phyloP scores from a whole-genome alignment of 2,888 invertebrate species.

The Aspidiotus destructor region DNA sequence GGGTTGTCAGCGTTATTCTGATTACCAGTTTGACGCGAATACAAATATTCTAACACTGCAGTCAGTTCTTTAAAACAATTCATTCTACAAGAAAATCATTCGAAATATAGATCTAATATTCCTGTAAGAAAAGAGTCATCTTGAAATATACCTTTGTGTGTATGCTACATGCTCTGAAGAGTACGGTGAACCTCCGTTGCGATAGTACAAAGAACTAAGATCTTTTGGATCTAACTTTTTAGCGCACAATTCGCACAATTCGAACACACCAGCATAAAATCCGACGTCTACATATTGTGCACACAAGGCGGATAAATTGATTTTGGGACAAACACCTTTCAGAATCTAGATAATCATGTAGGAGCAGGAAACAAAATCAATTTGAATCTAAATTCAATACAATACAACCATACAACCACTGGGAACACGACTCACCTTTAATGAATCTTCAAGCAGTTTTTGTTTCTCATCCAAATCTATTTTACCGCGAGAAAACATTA shows the following conservation, averaged over 20 bases:
- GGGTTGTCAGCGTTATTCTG: not conserved
- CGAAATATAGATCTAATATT: not conserved
- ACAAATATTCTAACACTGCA: constrained; percentile 61
- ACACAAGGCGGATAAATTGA: constrained; percentile 75
- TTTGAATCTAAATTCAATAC: not conserved
- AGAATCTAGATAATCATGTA: constrained; percentile 51
- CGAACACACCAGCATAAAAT: constrained; percentile 80
- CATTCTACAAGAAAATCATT: constrained; percentile 51
- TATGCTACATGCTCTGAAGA: constrained; percentile 33
- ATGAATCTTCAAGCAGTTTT: constrained; percentile 46
- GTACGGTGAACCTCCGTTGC: constrained; percentile 42
- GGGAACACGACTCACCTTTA: constrained; percentile 21
- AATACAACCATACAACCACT: too few species aligned
- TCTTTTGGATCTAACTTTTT: constrained; percentile 79
- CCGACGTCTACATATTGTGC: constrained; percentile 69
- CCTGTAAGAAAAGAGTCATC: too few species aligned
- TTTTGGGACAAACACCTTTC: constrained; percentile 76
- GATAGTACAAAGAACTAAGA: constrained; percentile 77
- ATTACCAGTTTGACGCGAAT: constrained; percentile 38
- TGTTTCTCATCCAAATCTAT: constrained; percentile 66
- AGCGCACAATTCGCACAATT: constrained; percentile 75
- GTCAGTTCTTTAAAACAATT: constrained; percentile 82
- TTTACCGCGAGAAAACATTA: constrained; percentile 68
- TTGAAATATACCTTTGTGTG: constrained; percentile 30
- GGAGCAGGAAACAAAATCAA: not conserved